Conservation (phyloP, 2,797 vertebrate genomes). For the Chaunax sp. region DNA sequence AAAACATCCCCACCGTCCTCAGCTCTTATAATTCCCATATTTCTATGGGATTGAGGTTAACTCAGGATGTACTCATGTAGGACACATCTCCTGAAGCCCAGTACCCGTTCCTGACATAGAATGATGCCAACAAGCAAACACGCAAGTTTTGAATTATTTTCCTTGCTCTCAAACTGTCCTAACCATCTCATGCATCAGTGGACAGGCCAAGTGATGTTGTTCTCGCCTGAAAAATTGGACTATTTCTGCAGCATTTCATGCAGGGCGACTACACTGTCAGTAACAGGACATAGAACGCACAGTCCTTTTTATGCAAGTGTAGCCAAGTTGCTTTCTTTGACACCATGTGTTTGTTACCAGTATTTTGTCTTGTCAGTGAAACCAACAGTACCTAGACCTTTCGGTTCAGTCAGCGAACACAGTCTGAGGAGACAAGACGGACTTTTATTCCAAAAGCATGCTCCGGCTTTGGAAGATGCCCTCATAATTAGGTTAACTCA, state of each 20-base stretch:
- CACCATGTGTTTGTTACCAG: not conserved
- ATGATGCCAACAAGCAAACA: constrained; percentile 37
- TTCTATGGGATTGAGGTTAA: constrained; percentile 35
- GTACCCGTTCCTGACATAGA: constrained; percentile 8
- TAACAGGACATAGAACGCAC: too few relatives aligned
- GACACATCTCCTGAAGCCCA: constrained; percentile 34
- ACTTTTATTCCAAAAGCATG: too few relatives aligned
- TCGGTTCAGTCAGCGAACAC: too few relatives aligned
- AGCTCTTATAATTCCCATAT: constrained; percentile 33
- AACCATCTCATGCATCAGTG: constrained; percentile 35
- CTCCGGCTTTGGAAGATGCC: too few relatives aligned
- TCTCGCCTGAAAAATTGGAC: constrained; percentile 29
- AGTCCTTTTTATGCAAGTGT: too few relatives aligned
- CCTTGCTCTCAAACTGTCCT: constrained; percentile 32
- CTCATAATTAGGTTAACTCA: too few relatives aligned
- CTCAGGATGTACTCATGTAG: constrained; percentile 29
- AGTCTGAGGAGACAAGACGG: too few relatives aligned
- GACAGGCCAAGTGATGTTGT: constrained; percentile 17
- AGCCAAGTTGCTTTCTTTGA: too few relatives aligned
- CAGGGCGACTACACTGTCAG: not conserved
- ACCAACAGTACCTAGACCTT: too few relatives aligned
- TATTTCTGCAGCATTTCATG: constrained; percentile 25
- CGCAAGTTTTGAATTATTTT: constrained; percentile 46
- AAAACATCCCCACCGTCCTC: constrained; percentile 29
- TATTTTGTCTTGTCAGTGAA: not conserved